Percentiles rank a stretch among this genome's conserved stretches.
phyloP scores from a whole-genome alignment of 1,140 invertebrate genomes.

The Probaryconus sp. region DNA sequence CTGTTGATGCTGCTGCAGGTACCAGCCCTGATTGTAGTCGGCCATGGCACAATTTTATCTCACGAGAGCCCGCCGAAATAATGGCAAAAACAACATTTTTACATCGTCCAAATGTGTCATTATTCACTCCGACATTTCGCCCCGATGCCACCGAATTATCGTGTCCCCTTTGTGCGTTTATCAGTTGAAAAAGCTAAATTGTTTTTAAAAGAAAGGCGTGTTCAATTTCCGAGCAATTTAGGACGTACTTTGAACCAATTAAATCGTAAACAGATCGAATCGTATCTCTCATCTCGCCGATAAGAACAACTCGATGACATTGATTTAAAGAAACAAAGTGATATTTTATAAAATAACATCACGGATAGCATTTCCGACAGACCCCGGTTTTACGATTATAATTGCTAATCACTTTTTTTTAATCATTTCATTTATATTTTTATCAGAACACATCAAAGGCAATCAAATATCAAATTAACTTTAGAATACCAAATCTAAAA shows the following conservation, averaged over 20 bases:
- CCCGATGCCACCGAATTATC: constrained; percentile 30
- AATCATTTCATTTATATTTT: no score
- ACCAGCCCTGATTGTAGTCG: constrained; percentile 76
- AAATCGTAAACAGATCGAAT: no score
- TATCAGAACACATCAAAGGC: no score
- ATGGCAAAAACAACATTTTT: constrained; percentile 52
- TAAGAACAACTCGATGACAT: no score
- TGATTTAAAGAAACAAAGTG: no score
- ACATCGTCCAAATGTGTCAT: constrained; percentile 40
- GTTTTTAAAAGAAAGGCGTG: constrained; percentile 4
- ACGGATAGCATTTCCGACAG: no score
- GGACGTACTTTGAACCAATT: constrained; percentile 4
- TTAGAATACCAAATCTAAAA: no score
- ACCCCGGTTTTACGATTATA: no score
- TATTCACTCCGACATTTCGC: constrained; percentile 47
- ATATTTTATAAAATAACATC: no score
- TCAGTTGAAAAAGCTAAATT: constrained; percentile 25
- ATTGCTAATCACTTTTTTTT: no score
- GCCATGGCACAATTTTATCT: constrained; percentile 73
- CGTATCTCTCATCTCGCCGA: no score
- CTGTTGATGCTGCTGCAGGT: constrained; percentile 72
- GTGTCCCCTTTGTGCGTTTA: constrained; percentile 16
- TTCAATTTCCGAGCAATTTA: constrained; percentile 27
- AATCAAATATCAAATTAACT: no score
- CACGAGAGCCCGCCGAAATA: constrained; percentile 27